Base-by-base conservation (phyloP, 2,888 invertebrate genomes). In the Ormyrus pomaceus region DNA sequence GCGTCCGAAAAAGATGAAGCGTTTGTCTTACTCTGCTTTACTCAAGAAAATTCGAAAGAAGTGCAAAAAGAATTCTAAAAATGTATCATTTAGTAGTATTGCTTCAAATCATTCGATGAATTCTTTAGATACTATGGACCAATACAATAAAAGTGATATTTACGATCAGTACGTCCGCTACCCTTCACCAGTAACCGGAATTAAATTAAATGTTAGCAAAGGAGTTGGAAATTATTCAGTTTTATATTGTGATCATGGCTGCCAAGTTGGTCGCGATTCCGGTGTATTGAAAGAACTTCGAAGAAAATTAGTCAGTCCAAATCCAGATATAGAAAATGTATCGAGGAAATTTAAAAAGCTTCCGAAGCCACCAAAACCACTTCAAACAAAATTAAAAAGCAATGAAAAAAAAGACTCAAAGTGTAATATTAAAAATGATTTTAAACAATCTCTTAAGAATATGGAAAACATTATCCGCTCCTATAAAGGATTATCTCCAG, bases 391-490 rank as follows among this genome's bases (percentile, higher is more conserved):
- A 62, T 5, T 5, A n/a, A 7, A 13, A 51, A 61, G 45, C n/a
- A 5, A 5, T n/a, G 10, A 34, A 45, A 45, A 34, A 45, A 45
- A 10, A 6, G 34, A 72, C 2, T 58, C 2, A 70, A 34, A 34
- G 34, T 34, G 34, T 34, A 34, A 34, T 34, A 34, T 55, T 11
- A 53, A 45, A 6, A 11, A 45, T 9, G 50, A 78, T 58, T 79
- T 65, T 61, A 64, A 75, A 71, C 65, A 50, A 66, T 71, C 71
- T n/a, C 71, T 80, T 19, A 9, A 61, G 13, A 13, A 7, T 48
- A 65, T 75, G 2, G 34, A 56, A 58, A 11, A 79, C 19, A 46
- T 64, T 3, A 74, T 74, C n/a, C 11, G 68, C 55, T 19, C 6
- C 48, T 79, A 62, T 19, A 68, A 79, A 55, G 34, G 13, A 6